phyloP scores from a whole-genome alignment of 1,140 invertebrate species.

The Augochlora pura region DNA sequence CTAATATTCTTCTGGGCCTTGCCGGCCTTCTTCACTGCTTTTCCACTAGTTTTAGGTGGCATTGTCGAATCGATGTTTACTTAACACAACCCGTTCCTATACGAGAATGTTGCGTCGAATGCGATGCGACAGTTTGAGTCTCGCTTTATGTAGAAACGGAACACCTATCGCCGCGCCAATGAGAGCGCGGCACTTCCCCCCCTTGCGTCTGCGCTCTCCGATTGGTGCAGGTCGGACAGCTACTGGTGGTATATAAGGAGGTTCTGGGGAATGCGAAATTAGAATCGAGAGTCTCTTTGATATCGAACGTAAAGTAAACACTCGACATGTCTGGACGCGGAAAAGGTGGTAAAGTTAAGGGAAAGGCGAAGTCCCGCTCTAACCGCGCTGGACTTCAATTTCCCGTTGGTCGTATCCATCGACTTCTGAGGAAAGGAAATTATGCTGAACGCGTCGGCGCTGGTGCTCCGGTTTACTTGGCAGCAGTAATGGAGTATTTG shows the following conservation, averaged over 20 bases:
- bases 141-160: not conserved
- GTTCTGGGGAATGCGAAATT: not conserved
- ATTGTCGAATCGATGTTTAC: constrained; percentile 50
- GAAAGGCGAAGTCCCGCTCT: constrained; percentile 47
- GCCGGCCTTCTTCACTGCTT: constrained; percentile 81
- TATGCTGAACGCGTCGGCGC: constrained; percentile 80
- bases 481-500: constrained; percentile 77
- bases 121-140: accelerated
- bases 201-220: no score
- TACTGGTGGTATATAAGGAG: constrained; percentile 12
- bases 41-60: constrained; percentile 79
- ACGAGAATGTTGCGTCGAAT: not conserved
- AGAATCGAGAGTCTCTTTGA: not conserved
- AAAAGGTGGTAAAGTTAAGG: constrained; percentile 50
- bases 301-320: not conserved
- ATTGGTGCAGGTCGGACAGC: not conserved
- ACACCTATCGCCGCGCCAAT: constrained; percentile 7
- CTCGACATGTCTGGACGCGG: constrained; percentile 46
- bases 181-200: not conserved
- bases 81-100: not conserved
- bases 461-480: constrained; percentile 82
- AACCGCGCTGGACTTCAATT: constrained; percentile 47
- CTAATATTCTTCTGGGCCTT: constrained; percentile 82
- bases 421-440: constrained; percentile 49
- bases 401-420: constrained; percentile 51